Conservation (phyloP, 2,888 invertebrate species). For the Pseudococcus viburni region DNA sequence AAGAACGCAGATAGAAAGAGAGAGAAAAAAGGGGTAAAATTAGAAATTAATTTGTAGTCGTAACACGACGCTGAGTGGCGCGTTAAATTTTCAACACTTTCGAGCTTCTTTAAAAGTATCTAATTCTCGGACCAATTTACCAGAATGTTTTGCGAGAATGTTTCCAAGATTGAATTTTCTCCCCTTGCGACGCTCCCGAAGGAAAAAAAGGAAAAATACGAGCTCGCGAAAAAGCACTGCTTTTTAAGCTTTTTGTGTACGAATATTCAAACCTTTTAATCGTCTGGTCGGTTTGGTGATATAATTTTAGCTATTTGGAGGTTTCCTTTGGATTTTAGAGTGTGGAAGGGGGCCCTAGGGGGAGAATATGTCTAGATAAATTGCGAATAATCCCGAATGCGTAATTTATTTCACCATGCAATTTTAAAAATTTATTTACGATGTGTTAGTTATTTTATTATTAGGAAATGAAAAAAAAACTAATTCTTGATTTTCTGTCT, state of each 20-base stretch:
- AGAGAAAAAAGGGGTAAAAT: slow-evolving; percentile 9
- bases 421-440: too few species aligned
- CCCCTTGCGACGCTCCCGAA: not conserved
- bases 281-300: not conserved
- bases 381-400: too few species aligned
- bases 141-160: slow-evolving; percentile 37
- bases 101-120: slow-evolving; percentile 37
- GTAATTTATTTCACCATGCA: too few species aligned
- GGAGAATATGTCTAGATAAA: too few species aligned
- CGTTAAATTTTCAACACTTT: slow-evolving; percentile 42
- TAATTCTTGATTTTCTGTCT: not conserved
- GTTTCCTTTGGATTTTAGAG: too few species aligned
- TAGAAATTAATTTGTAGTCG: slow-evolving; percentile 45
- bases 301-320: not conserved
- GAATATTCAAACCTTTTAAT: slow-evolving; percentile 8
- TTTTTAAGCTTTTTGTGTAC: not conserved
- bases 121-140: slow-evolving; percentile 47
- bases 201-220: not conserved
- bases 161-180: slow-evolving; percentile 29
- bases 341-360: too few species aligned
- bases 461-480: not conserved
- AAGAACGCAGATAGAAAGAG: not conserved
- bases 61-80: slow-evolving; percentile 27
- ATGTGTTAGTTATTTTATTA: not conserved
- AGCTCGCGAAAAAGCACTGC: not conserved